phyloP scores from a whole-genome alignment of 1,140 invertebrate genomes.

The Drosophila micromelanica region DNA sequence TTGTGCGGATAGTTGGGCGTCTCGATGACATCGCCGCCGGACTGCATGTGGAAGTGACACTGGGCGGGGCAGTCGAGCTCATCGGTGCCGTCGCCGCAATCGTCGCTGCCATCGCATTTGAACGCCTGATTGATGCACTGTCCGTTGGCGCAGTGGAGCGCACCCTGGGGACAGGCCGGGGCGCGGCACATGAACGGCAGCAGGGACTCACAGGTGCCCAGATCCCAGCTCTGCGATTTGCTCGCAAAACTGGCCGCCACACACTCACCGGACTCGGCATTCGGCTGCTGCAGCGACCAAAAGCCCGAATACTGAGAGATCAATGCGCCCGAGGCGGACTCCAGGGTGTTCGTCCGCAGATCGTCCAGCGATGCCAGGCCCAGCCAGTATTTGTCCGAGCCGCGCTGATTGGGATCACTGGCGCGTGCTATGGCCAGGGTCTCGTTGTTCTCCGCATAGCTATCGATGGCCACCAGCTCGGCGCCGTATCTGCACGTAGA shows the following conservation, averaged over 20 bases:
- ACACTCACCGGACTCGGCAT: conserved; percentile 93
- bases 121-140: conserved; percentile 95
- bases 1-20: conserved; percentile 97
- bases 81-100: conserved; percentile 96
- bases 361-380: conserved; percentile 95
- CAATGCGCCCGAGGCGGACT: conserved; percentile 95
- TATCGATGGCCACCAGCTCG: conserved; percentile 95
- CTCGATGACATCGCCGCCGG: conserved; percentile 97
- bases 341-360: conserved; percentile 95
- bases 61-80: conserved; percentile 94
- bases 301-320: conserved; percentile 97
- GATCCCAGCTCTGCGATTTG: conserved; percentile 93
- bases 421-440: conserved; percentile 90
- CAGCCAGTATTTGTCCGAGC: conserved; percentile 91
- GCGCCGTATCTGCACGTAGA: conserved; percentile 92
- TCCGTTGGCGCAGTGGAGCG: conserved; percentile 96
- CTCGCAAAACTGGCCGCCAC: conserved; percentile 92
- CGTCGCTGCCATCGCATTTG: conserved; percentile 96
- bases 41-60: conserved; percentile 96
- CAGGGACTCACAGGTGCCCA: conserved; percentile 96
- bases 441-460: conserved; percentile 95
- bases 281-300: conserved; percentile 94
- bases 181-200: conserved; percentile 97
- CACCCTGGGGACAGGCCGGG: conserved; percentile 95
- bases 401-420: conserved; percentile 86